Evolutionary conservation across 2,888 invertebrate species (phyloP).

Genomic region (Myopa tessellatipennis): DNA sequence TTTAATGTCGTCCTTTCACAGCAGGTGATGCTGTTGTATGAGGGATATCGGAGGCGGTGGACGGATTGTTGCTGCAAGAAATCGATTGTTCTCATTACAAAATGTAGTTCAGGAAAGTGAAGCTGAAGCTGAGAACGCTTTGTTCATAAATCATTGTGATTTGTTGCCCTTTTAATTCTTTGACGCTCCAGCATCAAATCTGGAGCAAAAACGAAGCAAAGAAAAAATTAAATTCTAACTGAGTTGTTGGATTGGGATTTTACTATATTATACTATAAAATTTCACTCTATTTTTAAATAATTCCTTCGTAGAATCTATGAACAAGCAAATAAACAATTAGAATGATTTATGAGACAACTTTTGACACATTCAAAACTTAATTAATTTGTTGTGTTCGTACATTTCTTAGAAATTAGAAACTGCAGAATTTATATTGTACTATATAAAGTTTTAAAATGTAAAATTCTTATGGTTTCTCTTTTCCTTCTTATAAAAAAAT

Average conservation of each 20-base stretch:
- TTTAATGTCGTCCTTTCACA: constrained; percentile 20
- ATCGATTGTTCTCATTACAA: constrained; percentile 2
- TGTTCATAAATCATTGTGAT: constrained; percentile 14
- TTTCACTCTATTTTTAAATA: neutral
- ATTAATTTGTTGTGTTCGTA: neutral
- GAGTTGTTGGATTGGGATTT: too few relatives aligned
- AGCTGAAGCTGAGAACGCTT: neutral
- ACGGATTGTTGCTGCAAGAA: neutral
- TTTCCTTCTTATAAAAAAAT: too few relatives aligned
- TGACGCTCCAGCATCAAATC: too few relatives aligned
- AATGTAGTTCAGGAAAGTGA: neutral
- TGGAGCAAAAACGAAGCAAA: too few relatives aligned
- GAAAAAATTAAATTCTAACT: too few relatives aligned
- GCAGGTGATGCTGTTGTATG: constrained; percentile 2
- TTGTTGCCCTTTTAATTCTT: neutral
- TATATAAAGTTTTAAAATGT: too few relatives aligned
- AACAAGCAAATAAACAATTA: neutral
- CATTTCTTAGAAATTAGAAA: too few relatives aligned
- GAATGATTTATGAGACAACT: neutral
- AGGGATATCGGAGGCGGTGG: neutral
- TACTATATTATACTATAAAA: too few relatives aligned
- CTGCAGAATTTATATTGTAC: too few relatives aligned
- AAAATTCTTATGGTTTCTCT: too few relatives aligned
- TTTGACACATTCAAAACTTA: neutral
- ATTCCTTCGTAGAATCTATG: neutral